Evolutionary conservation across 2,888 invertebrate species (phyloP), one percentile per base, ranked within the genome.

Genomic region (Pachydiplax longipennis): DNA sequence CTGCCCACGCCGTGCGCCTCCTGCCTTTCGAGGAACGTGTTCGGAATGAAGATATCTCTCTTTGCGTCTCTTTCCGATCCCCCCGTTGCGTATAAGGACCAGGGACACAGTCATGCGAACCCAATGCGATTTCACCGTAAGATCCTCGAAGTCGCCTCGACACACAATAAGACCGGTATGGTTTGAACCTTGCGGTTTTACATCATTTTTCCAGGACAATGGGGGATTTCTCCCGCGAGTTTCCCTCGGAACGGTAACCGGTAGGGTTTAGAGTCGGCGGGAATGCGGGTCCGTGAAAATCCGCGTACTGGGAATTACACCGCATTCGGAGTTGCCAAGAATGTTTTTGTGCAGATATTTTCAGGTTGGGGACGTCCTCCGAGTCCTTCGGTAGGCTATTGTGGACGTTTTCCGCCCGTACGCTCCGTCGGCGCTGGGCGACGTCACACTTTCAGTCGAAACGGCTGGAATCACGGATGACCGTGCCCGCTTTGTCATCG

Each of bases 21-120:
- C 35, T n/a, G 87, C 65, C 61, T 22, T 61, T 18, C 37, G 18
- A 73, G 73, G 83, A 61, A 87, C 87, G 87, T 87, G 87, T 87
- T 61, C 61, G 37, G 65, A 87, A 87, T 87, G 61, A 87, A n/a
- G 87, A 87, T 61, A 53, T 83, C 35, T 53, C 35, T 35, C n/a
- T 37, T 31, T 87, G 37, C 37, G 22, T 83, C 53, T 61, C 65
- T 37, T 65, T 87, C 37, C 58, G 61, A 22, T 61, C 87, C 37
- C 18, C 5, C 15, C 25, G 48, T 12, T 35, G 58, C 58, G 61
- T 58, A 37, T 65, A 25, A 37, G 15, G 81, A 44, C n/a, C 22
- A 25, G 44, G 82, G 44, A 22, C 44, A 82, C 82, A 81, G 22
- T 44, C 82, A 25, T 82, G 82, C 18, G 44, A 48, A 82, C 22